phyloP scores from a whole-genome alignment of 2,888 invertebrate species.

The Alviniconcha strummeri region DNA sequence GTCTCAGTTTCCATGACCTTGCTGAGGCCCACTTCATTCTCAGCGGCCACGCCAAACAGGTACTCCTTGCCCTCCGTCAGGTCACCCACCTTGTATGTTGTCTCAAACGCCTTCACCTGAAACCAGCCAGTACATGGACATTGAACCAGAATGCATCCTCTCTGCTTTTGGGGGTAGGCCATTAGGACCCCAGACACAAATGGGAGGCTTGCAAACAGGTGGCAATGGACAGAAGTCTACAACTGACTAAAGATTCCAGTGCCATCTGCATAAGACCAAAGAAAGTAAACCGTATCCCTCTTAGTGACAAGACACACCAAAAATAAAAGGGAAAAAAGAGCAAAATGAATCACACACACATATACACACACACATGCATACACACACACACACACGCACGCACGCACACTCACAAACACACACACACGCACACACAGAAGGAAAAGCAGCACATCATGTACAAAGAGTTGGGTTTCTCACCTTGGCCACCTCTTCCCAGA shows the following conservation, averaged over 20 bases:
- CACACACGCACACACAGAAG: background rate
- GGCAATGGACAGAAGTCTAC: no score
- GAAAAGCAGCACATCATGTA: background rate
- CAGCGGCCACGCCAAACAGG: constrained; percentile 71
- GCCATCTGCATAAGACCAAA: background rate
- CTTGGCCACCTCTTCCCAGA: constrained; percentile 49
- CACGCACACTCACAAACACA: background rate
- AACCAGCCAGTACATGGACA: background rate
- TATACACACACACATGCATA: no score
- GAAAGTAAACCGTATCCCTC: no score
- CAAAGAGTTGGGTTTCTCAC: constrained; percentile 14
- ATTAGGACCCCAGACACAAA: no score
- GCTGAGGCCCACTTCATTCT: constrained; percentile 69
- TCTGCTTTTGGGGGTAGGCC: no score
- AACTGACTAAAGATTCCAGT: no score
- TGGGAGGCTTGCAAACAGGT: no score
- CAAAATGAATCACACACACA: no score
- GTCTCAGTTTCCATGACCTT: constrained; percentile 57
- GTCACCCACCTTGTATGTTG: constrained; percentile 48
- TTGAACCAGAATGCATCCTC: no score
- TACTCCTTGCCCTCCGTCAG: constrained; percentile 66
- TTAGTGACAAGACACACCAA: no score
- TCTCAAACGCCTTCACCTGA: constrained; percentile 57
- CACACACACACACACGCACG: constrained; percentile 60
- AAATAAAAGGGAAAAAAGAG: no score